Percentiles rank a stretch among this genome's conserved stretches.
phyloP scores from a whole-genome alignment of 2,888 invertebrate genomes.

The Hylaea fasciaria region DNA sequence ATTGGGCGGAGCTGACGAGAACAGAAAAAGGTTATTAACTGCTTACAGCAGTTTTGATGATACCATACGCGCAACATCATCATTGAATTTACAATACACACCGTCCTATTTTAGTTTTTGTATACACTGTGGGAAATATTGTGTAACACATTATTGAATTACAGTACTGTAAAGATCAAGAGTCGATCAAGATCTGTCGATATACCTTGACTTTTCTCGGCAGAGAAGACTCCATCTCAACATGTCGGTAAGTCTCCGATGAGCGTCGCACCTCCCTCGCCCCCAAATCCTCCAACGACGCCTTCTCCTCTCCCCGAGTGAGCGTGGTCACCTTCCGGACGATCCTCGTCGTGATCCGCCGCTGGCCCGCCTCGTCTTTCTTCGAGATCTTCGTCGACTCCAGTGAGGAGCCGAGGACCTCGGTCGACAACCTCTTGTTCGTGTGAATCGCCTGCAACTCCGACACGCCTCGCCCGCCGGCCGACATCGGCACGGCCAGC shows the following conservation, averaged over 20 bases:
- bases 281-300: conserved; percentile 88
- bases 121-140: no score
- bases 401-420: conserved; percentile 93
- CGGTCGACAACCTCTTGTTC: conserved; percentile 92
- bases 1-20: conserved; percentile 17
- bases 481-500: conserved; percentile 73
- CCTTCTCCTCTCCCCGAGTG: conserved; percentile 93
- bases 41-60: conserved; percentile 8
- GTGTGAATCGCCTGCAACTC: conserved; percentile 91
- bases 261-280: conserved; percentile 85
- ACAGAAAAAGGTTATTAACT: conserved; percentile 26
- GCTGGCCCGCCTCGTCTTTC: conserved; percentile 90
- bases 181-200: background rate
- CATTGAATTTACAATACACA: no score
- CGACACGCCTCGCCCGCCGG: conserved; percentile 77
- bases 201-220: conserved; percentile 92
- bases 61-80: background rate
- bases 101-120: no score
- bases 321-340: conserved; percentile 95
- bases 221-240: conserved; percentile 83
- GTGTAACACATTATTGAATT: no score
- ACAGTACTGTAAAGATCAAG: no score
- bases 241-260: conserved; percentile 84
- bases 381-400: conserved; percentile 93
- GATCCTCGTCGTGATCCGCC: conserved; percentile 93